Conservation (phyloP, 2,888 invertebrate genomes). For the Drosophila leonis region DNA sequence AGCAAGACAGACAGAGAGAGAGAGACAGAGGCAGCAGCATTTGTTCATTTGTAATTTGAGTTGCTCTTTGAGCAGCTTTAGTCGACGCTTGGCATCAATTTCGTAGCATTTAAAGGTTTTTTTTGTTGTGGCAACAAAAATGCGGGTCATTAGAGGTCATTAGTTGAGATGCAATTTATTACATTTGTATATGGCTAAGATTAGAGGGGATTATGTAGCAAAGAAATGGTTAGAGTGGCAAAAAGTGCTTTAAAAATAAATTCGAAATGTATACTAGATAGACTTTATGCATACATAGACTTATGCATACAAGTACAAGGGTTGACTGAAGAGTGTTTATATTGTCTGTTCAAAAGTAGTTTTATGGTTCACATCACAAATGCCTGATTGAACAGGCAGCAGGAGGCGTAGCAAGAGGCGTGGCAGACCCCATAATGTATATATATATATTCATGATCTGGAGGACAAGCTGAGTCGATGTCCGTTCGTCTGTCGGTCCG, state of each 20-base stretch:
- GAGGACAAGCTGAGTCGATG: too few species aligned
- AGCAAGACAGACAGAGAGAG: background rate
- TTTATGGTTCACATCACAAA: too few species aligned
- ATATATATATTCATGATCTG: too few species aligned
- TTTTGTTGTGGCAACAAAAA: background rate
- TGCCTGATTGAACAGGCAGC: too few species aligned
- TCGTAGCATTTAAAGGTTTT: slow-evolving; percentile 11
- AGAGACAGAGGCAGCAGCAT: background rate
- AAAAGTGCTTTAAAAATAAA: background rate
- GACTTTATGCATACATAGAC: background rate
- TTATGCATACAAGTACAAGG: too few species aligned
- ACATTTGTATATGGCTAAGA: background rate
- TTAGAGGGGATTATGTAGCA: background rate
- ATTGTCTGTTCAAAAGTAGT: too few species aligned
- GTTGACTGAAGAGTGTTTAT: too few species aligned
- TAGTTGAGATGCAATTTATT: slow-evolving; percentile 1
- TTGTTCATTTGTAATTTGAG: slow-evolving; percentile 22
- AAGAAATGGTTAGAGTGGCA: too few species aligned
- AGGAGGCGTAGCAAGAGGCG: too few species aligned
- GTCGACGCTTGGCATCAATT: slow-evolving; percentile 16
- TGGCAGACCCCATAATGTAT: too few species aligned
- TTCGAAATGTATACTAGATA: background rate
- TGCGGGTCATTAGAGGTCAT: slow-evolving; percentile 5
- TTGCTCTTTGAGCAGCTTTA: slow-evolving; percentile 7
- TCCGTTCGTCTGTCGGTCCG: too few species aligned